A percentile compares a stretch with the other conserved stretches of the same genome.
These are phyloP conservation scores for Parauchenoglanis punctatus DNA, from an alignment of 2,797 vertebrate genomes.

Conservation along the genomic window DNA sequence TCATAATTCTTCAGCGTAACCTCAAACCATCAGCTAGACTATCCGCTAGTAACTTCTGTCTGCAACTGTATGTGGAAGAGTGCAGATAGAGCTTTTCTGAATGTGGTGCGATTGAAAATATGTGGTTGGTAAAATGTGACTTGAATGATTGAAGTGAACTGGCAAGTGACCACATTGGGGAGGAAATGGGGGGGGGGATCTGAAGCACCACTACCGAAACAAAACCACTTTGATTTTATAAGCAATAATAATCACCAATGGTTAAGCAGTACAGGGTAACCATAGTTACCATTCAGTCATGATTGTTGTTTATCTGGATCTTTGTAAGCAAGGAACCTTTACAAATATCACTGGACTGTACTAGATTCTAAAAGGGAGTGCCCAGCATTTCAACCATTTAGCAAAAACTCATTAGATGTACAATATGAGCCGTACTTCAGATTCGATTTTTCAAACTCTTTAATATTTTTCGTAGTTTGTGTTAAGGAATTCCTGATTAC, in stretches of 20 bases:
- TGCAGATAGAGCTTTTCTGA: background rate
- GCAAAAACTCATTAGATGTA: background rate
- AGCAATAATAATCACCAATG: background rate
- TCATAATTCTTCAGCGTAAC: no score
- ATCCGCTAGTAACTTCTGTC: no score
- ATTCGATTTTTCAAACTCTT: background rate
- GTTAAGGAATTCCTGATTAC: slow-evolving; percentile 1
- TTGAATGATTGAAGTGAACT: background rate
- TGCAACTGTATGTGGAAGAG: background rate
- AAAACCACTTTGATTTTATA: background rate
- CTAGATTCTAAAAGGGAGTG: background rate
- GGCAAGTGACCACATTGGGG: background rate
- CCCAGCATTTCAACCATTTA: background rate
- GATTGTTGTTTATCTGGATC: no score
- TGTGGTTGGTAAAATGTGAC: background rate
- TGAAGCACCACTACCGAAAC: background rate
- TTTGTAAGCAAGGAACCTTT: background rate
- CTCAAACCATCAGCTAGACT: no score
- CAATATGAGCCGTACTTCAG: background rate
- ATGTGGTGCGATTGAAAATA: background rate
- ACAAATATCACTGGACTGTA: background rate
- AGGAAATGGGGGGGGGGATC: background rate
- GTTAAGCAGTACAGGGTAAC: background rate
- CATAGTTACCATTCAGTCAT: background rate
- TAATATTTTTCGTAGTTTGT: background rate